Evolutionary conservation across 2,113 vertebrate genomes (phyloP), one percentile per base, ranked within the genome.

Genomic region (Dermatemys mawii): DNA sequence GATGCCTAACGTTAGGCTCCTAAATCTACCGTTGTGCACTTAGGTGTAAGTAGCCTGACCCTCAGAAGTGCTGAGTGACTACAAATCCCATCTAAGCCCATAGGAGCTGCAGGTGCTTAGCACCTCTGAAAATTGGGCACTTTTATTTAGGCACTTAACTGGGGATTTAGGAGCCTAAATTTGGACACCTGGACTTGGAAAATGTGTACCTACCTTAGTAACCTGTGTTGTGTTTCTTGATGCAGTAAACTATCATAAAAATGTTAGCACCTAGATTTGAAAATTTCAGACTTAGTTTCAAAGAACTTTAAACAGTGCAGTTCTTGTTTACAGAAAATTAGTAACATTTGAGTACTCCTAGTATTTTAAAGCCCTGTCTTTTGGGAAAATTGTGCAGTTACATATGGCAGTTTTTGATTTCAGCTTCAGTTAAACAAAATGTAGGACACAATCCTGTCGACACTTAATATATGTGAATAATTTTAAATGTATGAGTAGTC

Each of bases 61-160:
- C 44, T 93, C 63, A 78, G 93, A 96, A 95, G 84, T 90, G 78
- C 84, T 55, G 27, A 89, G 49, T 93, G 63, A 80, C 96, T 96
- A 82, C 88, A 94, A 97, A 96, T 97, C 92, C 91, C 93, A 89
- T 93, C 93, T 90, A 94, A 97, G 86, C 84, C 91, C 87, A 86
- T 0, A 24, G 87, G 63, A 93, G 94, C 60, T 92, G 93, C 92
- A 86, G 32, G 48, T 83, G 94, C 93, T 96, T 91, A 94, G 93
- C 92, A 84, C 88, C 6, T 95, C 92, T 46, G 63, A 86, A 96
- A 96, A 90, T 76, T 79, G 83, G 27, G 35, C 48, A 92, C 29
- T 96, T 67, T 83, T 95, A 93, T 75, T 93, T 90, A 94, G 86
- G 84, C 26, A 8, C 79, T 90, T 91, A 81, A 90, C 78, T 4